phyloP scores from a whole-genome alignment of 2,797 vertebrate genomes.

The Sebastolobus altivelis region DNA sequence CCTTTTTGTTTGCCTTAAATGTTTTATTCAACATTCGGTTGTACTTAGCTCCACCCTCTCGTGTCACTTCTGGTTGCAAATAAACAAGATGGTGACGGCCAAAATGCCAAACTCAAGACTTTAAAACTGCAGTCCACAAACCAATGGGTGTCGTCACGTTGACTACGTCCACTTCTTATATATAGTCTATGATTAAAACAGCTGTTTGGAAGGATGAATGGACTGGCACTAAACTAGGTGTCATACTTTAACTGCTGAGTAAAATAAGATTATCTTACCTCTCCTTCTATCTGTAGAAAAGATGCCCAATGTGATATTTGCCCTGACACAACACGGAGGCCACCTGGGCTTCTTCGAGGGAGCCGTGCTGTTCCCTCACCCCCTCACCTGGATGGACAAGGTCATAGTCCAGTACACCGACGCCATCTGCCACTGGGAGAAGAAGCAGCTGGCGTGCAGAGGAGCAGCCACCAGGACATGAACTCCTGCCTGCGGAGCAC shows the following conservation, averaged over 20 bases:
- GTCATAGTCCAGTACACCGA: constrained; percentile 93
- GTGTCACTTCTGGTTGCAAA: too few relatives aligned
- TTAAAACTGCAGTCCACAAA: too few relatives aligned
- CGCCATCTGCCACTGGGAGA: constrained; percentile 93
- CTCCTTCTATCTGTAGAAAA: constrained; percentile 84
- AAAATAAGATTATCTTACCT: background rate
- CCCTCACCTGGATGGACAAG: constrained; percentile 99
- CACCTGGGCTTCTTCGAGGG: constrained; percentile 99
- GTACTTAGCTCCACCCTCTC: too few relatives aligned
- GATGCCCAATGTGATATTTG: constrained; percentile 93
- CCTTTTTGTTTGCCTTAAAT: too few relatives aligned
- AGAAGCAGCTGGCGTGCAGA: constrained; percentile 84
- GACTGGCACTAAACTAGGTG: background rate
- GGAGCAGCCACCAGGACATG: constrained; percentile 29
- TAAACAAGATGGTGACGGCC: too few relatives aligned
- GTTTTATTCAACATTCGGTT: too few relatives aligned
- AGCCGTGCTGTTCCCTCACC: constrained; percentile 92
- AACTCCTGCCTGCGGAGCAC: constrained; percentile 39
- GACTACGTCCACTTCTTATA: too few relatives aligned
- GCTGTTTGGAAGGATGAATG: background rate
- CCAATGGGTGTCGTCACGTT: too few relatives aligned
- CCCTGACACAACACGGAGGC: constrained; percentile 93
- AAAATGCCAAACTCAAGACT: too few relatives aligned
- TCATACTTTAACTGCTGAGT: background rate
- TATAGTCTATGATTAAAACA: background rate